Base-by-base conservation (phyloP, 1,140 invertebrate species). In the Tetragonula clypearis region DNA sequence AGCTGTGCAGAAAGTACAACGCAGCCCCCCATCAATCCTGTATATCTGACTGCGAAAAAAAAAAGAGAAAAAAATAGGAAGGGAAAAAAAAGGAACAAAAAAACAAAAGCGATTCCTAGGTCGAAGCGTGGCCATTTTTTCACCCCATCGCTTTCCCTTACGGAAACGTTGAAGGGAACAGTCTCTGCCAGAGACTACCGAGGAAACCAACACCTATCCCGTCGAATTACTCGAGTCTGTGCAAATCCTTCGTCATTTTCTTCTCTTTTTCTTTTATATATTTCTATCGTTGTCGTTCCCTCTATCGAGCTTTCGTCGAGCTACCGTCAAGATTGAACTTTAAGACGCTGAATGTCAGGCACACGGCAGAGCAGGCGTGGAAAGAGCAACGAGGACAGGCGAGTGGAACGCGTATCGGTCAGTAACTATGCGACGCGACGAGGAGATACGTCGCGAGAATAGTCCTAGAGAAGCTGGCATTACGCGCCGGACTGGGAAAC, bases 1-100 rank as follows among this genome's bases (percentile, higher is more conserved):
- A 90, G 87, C 91, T 91, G 93, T 94, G 86, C 74, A 86, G 89
- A 92, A 92, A 93, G 91, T 90, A 92, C 91, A 92, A 91, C 89
- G 84, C 88, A 80, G 86, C 73, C 86, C 35, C 74, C 86, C 86
- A 86, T 88, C 88, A 89, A 86, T 89, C 77, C 74, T 75, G 79
- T 88, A 88, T 90, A 88, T 90, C 87, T 87, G 69, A 66, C 88
- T 89, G 60, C 35, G 3, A 35, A 35, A 75, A 77, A 86, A 87
- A 86, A 82, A 58, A 19, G 19, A 56, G 6, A 6, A 15, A 56
- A 19, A 2, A 1, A 56, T 17, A 58, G 19, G 19, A 17, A 15
- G 15, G 19, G 17, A 58, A 78, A 79, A 87, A 86, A 83, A 86
- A 74, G 79, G 78, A 68, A 85, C 76, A 86, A 86, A 90, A 90